These are phyloP conservation scores for Stegodyphus mimosarum DNA, from an alignment of 1,140 invertebrate species.

Conservation along the genomic window DNA sequence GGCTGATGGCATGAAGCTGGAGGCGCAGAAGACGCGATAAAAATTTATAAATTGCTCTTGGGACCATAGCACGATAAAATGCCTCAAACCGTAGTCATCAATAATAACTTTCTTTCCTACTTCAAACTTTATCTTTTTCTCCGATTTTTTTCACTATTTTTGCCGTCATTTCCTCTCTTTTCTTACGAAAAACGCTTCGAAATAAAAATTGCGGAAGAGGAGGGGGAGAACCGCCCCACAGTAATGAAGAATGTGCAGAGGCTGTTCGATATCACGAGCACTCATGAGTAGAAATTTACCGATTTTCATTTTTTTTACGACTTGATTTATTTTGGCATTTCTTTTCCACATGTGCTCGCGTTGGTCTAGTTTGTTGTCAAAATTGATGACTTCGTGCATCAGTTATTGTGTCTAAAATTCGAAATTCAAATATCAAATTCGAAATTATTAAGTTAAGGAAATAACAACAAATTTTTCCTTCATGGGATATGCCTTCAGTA, in stretches of 20 bases:
- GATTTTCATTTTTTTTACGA: constrained; percentile 34
- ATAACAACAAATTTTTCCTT: too few relatives aligned
- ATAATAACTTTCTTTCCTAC: constrained; percentile 58
- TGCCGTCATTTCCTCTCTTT: constrained; percentile 42
- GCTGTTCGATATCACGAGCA: constrained; percentile 25
- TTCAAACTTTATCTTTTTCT: constrained; percentile 52
- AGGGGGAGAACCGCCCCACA: not conserved
- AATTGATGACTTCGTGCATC: not conserved
- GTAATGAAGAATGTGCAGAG: constrained; percentile 45
- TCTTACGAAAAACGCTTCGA: not conserved
- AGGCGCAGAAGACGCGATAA: constrained; percentile 31
- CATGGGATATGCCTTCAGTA: too few relatives aligned
- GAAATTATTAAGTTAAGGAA: too few relatives aligned
- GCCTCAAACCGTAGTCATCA: constrained; percentile 57
- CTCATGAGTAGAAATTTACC: constrained; percentile 31
- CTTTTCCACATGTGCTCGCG: not conserved
- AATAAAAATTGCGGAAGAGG: constrained; percentile 32
- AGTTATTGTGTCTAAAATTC: constrained; percentile 2
- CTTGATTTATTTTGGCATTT: constrained; percentile 18
- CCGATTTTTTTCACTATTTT: constrained; percentile 33
- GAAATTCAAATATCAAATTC: not conserved
- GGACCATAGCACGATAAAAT: constrained; percentile 54
- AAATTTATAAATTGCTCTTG: constrained; percentile 57
- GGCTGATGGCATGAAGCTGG: constrained; percentile 36
- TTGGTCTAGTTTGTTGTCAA: constrained; percentile 15